Evolutionary conservation across 2,797 vertebrate species (phyloP), one percentile per base, ranked within the genome.

Genomic region (Allobates femoralis): DNA sequence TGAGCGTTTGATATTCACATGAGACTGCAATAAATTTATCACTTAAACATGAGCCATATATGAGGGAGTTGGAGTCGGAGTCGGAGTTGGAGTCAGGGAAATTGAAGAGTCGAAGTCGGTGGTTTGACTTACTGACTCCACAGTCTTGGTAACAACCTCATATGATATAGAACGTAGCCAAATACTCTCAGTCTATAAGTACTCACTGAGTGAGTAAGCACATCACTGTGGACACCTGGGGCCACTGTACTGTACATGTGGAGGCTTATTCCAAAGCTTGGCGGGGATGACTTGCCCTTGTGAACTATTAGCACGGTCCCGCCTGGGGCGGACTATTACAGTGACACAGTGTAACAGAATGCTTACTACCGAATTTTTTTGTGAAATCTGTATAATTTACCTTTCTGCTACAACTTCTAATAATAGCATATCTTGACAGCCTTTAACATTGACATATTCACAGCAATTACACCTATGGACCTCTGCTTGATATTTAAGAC

Each of bases 311-410:
- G 26, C 50, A 46, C 15, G 12, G 15, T n/a, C 4, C 53, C 4
- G 19, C 67, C 51, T 21, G 53, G n/a, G 81, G 81, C 53, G 2
- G 23, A 55, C 6, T 19, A 5, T 19, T 26, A 58, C 7, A 15
- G 60, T 73, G 53, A 37, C 41, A 14, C 46, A 66, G 34, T 58
- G 21, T 58, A 37, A 37, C 16, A 56, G 66, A 71, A 55, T 71
- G 81, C 67, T 83, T 73, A 82, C 64, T 16, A 23, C 26, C 14
- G 23, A 15, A 71, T 83, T 74, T 71, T 26, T 73, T 58, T 28
- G 51, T 32, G 18, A 58, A 58, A 26, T 23, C 3, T 46, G 71
- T 26, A 74, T 50, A 26, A 74, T 26, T 37, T 21, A 78, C 53
- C 32, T 58, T 78, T 15, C n/a, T 1, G n/a, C n/a, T 78, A 78